Percentiles rank a stretch among this genome's conserved stretches.
Conservation (phyloP, 2,888 invertebrate species). For the Slavum lentiscoides region DNA sequence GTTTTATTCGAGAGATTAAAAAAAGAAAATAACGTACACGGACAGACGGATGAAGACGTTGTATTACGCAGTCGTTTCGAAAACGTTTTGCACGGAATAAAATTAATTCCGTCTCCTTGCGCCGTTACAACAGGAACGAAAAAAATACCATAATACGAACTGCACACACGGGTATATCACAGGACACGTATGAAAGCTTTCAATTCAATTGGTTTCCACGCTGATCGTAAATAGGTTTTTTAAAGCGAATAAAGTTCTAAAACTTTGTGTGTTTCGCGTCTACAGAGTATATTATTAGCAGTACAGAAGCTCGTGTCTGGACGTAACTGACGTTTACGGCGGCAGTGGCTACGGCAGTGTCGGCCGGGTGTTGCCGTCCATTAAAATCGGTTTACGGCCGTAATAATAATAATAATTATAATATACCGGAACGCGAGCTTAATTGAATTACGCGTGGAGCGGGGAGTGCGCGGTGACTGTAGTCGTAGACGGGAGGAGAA, state of each 20-base stretch:
- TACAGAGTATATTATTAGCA: constrained; percentile 44
- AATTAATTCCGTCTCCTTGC: no score
- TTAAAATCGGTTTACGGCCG: constrained; percentile 36
- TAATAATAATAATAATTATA: no score
- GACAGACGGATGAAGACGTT: no score
- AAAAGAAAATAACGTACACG: no score
- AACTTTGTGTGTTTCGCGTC: constrained; percentile 42
- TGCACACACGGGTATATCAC: neutral
- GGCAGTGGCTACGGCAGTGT: constrained; percentile 11
- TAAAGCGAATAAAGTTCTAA: constrained; percentile 44
- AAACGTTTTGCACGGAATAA: no score
- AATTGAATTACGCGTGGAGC: constrained; percentile 31
- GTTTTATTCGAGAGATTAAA: no score
- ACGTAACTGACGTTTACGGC: constrained; percentile 41
- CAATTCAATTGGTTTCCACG: constrained; percentile 28
- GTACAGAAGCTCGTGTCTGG: constrained; percentile 48
- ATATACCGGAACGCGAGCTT: constrained; percentile 26
- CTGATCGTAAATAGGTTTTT: constrained; percentile 31
- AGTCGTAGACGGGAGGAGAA: neutral
- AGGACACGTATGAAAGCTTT: constrained; percentile 24
- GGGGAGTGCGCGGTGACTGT: neutral
- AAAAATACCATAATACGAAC: no score
- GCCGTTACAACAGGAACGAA: no score
- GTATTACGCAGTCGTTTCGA: no score
- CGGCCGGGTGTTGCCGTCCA: constrained; percentile 12